Evolutionary conservation across 1,140 invertebrate genomes (phyloP), one percentile per base, ranked within the genome.

Genomic region (Cheumatopsyche charites): DNA sequence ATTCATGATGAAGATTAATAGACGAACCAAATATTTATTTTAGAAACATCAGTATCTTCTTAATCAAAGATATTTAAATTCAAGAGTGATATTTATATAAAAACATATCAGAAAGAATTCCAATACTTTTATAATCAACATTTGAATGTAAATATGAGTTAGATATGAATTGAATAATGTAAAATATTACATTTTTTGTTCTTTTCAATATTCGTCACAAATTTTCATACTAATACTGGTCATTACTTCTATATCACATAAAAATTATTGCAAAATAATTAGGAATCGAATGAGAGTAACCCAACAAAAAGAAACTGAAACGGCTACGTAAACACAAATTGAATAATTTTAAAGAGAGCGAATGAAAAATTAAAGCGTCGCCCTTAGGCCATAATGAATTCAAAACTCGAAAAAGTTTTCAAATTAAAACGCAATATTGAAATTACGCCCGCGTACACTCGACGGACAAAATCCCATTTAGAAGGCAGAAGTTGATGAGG

Each of bases 111-210:
- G n/a, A n/a, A n/a, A n/a, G n/a, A n/a, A n/a, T n/a, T n/a, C n/a
- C n/a, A n/a, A n/a, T n/a, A n/a, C n/a, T n/a, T n/a, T n/a, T n/a
- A n/a, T n/a, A n/a, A n/a, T n/a, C n/a, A n/a, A n/a, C n/a, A n/a
- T n/a, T n/a, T n/a, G n/a, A n/a, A n/a, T n/a, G n/a, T n/a, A n/a
- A n/a, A n/a, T n/a, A n/a, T n/a, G n/a, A n/a, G n/a, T n/a, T n/a
- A n/a, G n/a, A n/a, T 52, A 52, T 52, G 47, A 52, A 52, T 52
- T 17, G 19, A 52, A 17, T 52, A 17, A 15, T 52, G 47, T 52
- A 13, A 52, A 17, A 52, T 52, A 17, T n/a, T n/a, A n/a, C 19
- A 52, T 52, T 52, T 52, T 52, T 52, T 17, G 15, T 19, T 17
- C 15, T 13, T 17, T 17, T 17, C 47, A 17, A 17, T 52, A 17